Evolutionary conservation across 2,888 invertebrate species (phyloP), one percentile per base, ranked within the genome.

Genomic region (Phortica okadai): DNA sequence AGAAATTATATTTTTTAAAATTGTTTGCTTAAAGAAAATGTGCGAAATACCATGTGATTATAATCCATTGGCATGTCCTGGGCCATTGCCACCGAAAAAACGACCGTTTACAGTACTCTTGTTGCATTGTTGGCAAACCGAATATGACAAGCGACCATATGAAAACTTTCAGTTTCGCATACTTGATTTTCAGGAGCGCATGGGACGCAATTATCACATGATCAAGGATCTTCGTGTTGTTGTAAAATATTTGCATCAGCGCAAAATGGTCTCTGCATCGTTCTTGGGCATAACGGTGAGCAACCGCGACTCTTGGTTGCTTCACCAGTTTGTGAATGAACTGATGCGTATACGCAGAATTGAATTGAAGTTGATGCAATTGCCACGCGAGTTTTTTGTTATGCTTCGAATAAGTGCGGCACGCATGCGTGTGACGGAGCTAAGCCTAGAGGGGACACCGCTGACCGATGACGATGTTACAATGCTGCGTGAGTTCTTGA

Each of bases 91-190:
- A 1, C 0, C 41, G 2, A 77, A 77, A 58, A 42, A 66, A 0
- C 84, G 81, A 1, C 6, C 73, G 4, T 82, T 86, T 58, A 82
- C 80, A 8, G 33, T 78, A 0, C 73, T 90, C 21, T 79, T 91
- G 72, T 80, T 91, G 2, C 83, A 88, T 25, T 90, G 89, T 73
- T 91, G 91, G 92, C 91, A 91, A 80, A 86, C 90, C 7, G 90
- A 90, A 82, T 90, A 90, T 74, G 90, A 89, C 72, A 74, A 78
- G 45, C 82, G 90, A 1, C 92, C 91, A 0, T 92, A 89, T 76
- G 44, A 74, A 0, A 62, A 85, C 74, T 90, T 91, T 69, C 77
- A 81, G 73, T 85, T 91, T 66, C 82, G 82, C 42, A 82, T 83
- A n/a, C 75, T 81, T 66, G 82, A 85, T 16, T 91, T 90, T 67